A percentile compares a stretch with the other conserved stretches of the same genome.
These are phyloP conservation scores for Turnix velox DNA, from an alignment of 2,113 vertebrate genomes.

Conservation along the genomic window DNA sequence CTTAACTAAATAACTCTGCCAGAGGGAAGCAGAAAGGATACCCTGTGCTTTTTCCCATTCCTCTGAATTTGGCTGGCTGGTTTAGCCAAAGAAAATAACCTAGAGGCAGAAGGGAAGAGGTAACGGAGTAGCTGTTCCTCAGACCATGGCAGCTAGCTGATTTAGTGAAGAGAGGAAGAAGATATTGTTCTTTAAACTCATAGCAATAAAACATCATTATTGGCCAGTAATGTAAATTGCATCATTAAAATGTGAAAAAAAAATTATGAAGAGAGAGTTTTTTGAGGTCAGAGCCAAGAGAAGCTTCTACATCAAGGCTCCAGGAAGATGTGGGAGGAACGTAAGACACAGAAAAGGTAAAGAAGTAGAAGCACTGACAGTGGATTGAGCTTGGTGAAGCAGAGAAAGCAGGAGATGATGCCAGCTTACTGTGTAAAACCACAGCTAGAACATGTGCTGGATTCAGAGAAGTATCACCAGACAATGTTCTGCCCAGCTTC, in stretches of 20 bases:
- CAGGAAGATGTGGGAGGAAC: neutral
- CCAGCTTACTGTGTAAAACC: neutral
- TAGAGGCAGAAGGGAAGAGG: neutral
- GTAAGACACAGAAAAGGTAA: neutral
- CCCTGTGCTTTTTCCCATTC: neutral
- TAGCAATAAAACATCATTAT: neutral
- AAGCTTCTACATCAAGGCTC: neutral
- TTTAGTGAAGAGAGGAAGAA: neutral
- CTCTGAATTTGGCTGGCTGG: neutral
- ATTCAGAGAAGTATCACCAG: neutral
- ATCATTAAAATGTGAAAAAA: neutral
- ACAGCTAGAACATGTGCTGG: neutral
- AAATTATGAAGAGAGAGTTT: fast-evolving
- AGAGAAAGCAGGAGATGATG: neutral
- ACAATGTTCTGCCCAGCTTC: neutral
- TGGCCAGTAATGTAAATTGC: neutral
- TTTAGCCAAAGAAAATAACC: neutral
- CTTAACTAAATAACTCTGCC: neutral
- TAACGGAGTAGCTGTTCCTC: neutral
- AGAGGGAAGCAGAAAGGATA: neutral
- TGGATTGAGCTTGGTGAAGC: neutral
- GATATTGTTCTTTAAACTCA: neutral
- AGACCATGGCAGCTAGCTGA: neutral
- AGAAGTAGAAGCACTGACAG: neutral
- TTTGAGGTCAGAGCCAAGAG: neutral